These are phyloP conservation scores for Champsocephalus gunnari DNA, from an alignment of 2,797 vertebrate species.

Conservation along the genomic window DNA sequence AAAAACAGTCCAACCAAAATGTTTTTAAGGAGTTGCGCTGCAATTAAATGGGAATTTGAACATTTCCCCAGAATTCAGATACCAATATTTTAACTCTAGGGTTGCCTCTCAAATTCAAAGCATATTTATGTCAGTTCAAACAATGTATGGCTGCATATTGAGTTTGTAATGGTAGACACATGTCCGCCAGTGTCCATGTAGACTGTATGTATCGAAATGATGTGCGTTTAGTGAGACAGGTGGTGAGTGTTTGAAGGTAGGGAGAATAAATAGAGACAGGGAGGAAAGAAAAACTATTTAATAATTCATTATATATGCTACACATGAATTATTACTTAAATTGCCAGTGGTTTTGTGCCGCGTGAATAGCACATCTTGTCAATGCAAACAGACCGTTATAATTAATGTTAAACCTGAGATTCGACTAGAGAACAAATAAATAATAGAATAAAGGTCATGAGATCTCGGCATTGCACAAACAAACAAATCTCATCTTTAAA, in stretches of 20 bases:
- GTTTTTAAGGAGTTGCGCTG: background rate
- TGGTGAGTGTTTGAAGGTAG: slow-evolving; percentile 9
- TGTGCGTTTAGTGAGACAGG: background rate
- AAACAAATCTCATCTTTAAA: too few relatives aligned
- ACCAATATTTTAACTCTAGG: background rate
- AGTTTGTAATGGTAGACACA: background rate
- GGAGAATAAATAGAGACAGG: slow-evolving; percentile 2
- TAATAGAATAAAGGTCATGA: too few relatives aligned
- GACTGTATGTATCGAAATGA: background rate
- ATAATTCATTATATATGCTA: slow-evolving; percentile 36
- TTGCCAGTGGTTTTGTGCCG: background rate
- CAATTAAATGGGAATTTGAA: background rate
- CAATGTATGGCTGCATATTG: background rate
- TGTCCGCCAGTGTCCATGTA: background rate
- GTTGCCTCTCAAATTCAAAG: background rate
- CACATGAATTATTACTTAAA: slow-evolving; percentile 55
- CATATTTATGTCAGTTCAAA: background rate
- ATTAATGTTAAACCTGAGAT: too few relatives aligned
- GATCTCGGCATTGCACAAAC: too few relatives aligned
- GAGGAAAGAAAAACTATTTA: slow-evolving; percentile 18
- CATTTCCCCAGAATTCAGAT: background rate
- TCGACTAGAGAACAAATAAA: too few relatives aligned
- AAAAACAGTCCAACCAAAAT: background rate
- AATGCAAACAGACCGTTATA: too few relatives aligned
- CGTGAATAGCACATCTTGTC: too few relatives aligned